Evolutionary conservation across 2,888 invertebrate species (phyloP).

Genomic region (Ophion ventricosus): DNA sequence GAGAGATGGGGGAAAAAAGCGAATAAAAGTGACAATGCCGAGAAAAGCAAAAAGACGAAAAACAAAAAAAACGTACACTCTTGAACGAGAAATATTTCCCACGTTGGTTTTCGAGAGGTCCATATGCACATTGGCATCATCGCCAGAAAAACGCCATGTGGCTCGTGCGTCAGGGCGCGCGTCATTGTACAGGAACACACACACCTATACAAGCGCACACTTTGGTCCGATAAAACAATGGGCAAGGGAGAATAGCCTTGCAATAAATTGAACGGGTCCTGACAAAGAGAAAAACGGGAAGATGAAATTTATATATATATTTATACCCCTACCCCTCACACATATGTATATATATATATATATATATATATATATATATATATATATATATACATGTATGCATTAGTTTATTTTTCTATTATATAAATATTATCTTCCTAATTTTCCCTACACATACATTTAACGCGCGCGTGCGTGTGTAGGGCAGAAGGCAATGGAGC

Average conservation of each 20-base stretch:
- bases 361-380: not conserved
- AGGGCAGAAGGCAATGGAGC: conserved; percentile 12
- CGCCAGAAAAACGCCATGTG: conserved; percentile 74
- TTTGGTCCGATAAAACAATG: conserved; percentile 76
- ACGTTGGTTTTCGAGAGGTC: conserved; percentile 56
- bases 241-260: conserved; percentile 74
- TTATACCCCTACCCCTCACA: not conserved
- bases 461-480: not conserved
- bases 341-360: conserved; percentile 4
- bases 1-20: conserved; percentile 14
- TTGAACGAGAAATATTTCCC: conserved; percentile 67
- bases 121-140: conserved; percentile 48
- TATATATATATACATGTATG: not conserved
- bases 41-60: conserved; percentile 20
- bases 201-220: conserved; percentile 10
- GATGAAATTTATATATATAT: not conserved
- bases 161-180: conserved; percentile 72
- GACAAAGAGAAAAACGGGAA: conserved; percentile 63
- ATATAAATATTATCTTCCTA: conserved; percentile 19
- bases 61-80: conserved; percentile 34
- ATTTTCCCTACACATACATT: not conserved
- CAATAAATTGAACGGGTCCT: conserved; percentile 79
- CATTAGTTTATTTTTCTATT: too few species aligned
- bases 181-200: conserved; percentile 70
- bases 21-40: conserved; percentile 16